phyloP scores from a whole-genome alignment of 2,888 invertebrate genomes.

The Metallyticus violacea region DNA sequence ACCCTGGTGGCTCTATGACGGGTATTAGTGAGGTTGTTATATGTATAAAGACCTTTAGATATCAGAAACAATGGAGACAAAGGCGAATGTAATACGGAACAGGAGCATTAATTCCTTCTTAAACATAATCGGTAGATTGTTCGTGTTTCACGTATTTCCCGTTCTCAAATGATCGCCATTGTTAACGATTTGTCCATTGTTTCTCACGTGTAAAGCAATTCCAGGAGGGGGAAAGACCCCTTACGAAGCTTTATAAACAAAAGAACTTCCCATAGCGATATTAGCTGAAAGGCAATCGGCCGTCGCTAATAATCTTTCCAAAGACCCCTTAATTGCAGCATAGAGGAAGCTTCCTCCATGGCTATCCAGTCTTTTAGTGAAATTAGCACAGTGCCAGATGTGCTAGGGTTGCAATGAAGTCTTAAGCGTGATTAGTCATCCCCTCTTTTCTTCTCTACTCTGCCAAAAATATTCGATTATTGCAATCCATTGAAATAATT shows the following conservation, averaged over 20 bases:
- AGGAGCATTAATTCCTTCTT: neutral
- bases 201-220: neutral
- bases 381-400: neutral
- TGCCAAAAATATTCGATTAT: too few species aligned
- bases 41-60: too few species aligned
- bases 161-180: neutral
- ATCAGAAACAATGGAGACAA: too few species aligned
- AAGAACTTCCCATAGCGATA: neutral
- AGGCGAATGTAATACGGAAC: neutral
- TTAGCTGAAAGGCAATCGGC: neutral
- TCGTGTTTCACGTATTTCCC: neutral
- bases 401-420: neutral
- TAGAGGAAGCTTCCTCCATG: neutral
- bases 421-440: neutral
- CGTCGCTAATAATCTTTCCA: neutral
- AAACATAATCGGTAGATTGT: neutral
- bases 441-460: neutral
- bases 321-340: neutral
- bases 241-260: neutral
- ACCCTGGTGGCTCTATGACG: neutral
- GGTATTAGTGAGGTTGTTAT: too few species aligned
- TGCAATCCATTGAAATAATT: too few species aligned
- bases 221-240: neutral
- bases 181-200: neutral
- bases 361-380: neutral